phyloP scores from a whole-genome alignment of 2,113 vertebrate genomes.

The Saccopteryx leptura region DNA sequence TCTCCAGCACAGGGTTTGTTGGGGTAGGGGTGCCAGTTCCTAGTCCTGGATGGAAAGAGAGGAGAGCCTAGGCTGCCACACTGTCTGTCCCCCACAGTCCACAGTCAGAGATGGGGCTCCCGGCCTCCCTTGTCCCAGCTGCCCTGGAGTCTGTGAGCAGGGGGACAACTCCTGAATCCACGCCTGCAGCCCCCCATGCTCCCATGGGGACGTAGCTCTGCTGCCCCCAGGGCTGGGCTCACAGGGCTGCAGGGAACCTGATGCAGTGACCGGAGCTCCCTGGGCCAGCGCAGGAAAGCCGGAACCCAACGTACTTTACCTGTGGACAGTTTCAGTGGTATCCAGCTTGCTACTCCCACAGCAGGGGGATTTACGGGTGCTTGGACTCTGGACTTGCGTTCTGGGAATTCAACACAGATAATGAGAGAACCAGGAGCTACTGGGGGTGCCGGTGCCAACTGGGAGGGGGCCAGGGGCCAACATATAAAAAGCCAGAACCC shows the following conservation, averaged over 20 bases:
- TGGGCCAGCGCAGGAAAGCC: not conserved
- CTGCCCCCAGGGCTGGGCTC: not conserved
- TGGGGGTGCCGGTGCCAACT: fast-evolving
- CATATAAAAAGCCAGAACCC: not conserved
- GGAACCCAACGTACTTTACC: constrained; percentile 30
- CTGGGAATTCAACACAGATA: constrained; percentile 54
- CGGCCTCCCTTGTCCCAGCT: not conserved
- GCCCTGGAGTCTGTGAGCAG: not conserved
- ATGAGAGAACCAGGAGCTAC: not conserved
- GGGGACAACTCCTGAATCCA: not conserved
- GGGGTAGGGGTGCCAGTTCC: fast-evolving
- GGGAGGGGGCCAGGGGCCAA: fast-evolving
- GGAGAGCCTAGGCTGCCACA: not conserved
- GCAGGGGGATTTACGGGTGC: constrained; percentile 58
- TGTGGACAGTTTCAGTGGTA: constrained; percentile 63
- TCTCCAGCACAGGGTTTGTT: not conserved
- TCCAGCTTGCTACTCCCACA: constrained; percentile 58
- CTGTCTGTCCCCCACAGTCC: too few relatives aligned
- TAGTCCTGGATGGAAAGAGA: fast-evolving
- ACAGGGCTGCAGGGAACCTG: not conserved
- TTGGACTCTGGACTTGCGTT: constrained; percentile 53
- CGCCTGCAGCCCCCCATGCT: fast-evolving
- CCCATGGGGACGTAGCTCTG: fast-evolving
- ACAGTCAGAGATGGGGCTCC: fast-evolving
- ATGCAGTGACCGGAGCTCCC: not conserved